These are phyloP conservation scores for Batillaria attramentaria DNA, from an alignment of 1,140 invertebrate genomes.

Conservation along the genomic window DNA sequence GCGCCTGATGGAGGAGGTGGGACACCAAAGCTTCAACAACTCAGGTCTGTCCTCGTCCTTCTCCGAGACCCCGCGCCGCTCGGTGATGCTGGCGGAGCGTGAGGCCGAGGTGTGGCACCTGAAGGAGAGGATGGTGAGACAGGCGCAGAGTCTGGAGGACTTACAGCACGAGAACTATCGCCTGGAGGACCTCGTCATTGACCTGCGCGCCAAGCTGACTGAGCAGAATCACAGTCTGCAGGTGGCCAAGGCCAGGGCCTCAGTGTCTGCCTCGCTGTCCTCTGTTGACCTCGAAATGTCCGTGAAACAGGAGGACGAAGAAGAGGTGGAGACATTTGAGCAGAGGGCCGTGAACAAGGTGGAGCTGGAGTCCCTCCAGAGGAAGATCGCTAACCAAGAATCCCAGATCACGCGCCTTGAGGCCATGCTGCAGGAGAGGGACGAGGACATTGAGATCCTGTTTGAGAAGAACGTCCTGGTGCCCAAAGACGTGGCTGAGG, in stretches of 20 bases:
- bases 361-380: conserved; percentile 23
- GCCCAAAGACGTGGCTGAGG: conserved; percentile 31
- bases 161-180: conserved; percentile 20
- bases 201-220: conserved; percentile 6
- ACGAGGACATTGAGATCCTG: conserved; percentile 29
- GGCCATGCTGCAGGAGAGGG: conserved; percentile 23
- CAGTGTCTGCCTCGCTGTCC: background rate
- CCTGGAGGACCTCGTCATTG: conserved; percentile 17
- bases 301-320: background rate
- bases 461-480: conserved; percentile 31
- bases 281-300: background rate
- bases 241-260: background rate
- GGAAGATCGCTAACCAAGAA: conserved; percentile 10
- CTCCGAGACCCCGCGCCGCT: conserved; percentile 12
- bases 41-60: conserved; percentile 26
- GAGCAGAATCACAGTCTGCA: background rate
- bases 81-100: conserved; percentile 19
- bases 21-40: conserved; percentile 13
- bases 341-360: background rate
- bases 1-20: conserved; percentile 15
- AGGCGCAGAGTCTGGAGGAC: conserved; percentile 13
- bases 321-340: background rate
- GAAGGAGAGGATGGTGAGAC: conserved; percentile 19
- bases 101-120: conserved; percentile 30
- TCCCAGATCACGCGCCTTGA: conserved; percentile 17